Percentiles rank a stretch among this genome's conserved stretches.
These are phyloP conservation scores for Toxotes chatareus DNA, from an alignment of 2,113 vertebrate species.

Conservation along the genomic window DNA sequence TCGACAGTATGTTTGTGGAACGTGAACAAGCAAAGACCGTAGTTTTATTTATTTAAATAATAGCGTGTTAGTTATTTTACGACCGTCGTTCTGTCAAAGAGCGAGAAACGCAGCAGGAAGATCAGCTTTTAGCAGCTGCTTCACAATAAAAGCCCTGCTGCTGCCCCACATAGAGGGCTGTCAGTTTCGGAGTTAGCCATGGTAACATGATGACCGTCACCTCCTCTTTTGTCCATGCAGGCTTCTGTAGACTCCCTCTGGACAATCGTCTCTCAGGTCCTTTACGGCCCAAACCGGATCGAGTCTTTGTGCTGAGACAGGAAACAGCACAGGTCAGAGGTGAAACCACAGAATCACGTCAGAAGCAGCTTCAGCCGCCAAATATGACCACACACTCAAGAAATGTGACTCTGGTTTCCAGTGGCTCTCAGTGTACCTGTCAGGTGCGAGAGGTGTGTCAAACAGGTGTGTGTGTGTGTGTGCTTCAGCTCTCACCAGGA, in stretches of 20 bases:
- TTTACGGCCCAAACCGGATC: constrained; percentile 6
- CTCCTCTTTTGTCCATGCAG: constrained; percentile 65
- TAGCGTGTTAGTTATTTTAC: no score
- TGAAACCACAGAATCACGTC: not conserved
- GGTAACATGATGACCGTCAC: constrained; percentile 21
- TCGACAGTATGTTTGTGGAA: no score
- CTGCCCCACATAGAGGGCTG: no score
- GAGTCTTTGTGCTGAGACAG: constrained; percentile 36
- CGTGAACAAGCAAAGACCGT: no score
- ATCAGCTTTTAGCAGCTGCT: no score
- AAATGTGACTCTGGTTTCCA: no score
- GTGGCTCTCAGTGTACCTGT: not conserved
- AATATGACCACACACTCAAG: no score
- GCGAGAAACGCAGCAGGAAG: no score
- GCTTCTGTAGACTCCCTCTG: constrained; percentile 35
- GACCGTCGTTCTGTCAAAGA: no score
- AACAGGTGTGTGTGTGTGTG: not conserved
- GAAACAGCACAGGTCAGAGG: not conserved
- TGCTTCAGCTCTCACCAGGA: constrained; percentile 50
- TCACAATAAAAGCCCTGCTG: no score
- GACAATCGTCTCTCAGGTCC: not conserved
- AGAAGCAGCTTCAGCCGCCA: no score
- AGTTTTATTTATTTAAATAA: no score
- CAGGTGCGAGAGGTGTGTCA: not conserved
- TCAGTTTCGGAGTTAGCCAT: not conserved